A percentile compares a stretch with the other conserved stretches of the same genome.
Conservation (phyloP, 2,113 vertebrate species). For the Syrmaticus mikado region DNA sequence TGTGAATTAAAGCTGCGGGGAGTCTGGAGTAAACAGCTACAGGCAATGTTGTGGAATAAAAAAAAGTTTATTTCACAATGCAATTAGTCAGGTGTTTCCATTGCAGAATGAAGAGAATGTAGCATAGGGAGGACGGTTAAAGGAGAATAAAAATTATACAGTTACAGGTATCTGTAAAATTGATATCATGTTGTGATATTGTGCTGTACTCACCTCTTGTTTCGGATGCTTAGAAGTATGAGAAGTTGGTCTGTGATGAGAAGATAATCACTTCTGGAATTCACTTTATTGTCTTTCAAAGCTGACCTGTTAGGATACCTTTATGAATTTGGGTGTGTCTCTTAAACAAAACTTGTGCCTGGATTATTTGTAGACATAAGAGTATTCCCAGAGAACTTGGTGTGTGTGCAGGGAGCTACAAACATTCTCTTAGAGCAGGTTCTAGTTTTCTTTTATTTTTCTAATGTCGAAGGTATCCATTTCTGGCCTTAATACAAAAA, state of each 20-base stretch:
- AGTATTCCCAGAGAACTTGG: neutral
- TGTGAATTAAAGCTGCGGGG: slow-evolving; percentile 38
- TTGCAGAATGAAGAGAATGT: neutral
- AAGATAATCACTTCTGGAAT: neutral
- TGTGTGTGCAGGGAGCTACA: neutral
- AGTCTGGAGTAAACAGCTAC: neutral
- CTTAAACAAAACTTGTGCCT: neutral
- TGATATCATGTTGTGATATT: rapidly evolving
- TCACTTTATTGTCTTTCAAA: neutral
- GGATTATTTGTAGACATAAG: neutral
- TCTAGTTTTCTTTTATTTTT: neutral
- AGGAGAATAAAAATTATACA: neutral
- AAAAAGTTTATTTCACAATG: neutral
- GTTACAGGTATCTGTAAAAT: neutral
- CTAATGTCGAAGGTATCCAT: neutral
- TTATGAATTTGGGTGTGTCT: neutral
- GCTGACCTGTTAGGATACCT: neutral
- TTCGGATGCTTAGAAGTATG: neutral
- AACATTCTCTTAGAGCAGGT: neutral
- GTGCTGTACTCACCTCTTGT: neutral
- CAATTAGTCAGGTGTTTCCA: slow-evolving; percentile 8
- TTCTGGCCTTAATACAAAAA: neutral
- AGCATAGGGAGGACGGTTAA: neutral
- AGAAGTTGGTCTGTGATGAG: neutral
- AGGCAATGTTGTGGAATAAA: neutral